A percentile compares a stretch with the other conserved stretches of the same genome.
Conservation (phyloP, 2,888 invertebrate species). For the Sericinus montela region DNA sequence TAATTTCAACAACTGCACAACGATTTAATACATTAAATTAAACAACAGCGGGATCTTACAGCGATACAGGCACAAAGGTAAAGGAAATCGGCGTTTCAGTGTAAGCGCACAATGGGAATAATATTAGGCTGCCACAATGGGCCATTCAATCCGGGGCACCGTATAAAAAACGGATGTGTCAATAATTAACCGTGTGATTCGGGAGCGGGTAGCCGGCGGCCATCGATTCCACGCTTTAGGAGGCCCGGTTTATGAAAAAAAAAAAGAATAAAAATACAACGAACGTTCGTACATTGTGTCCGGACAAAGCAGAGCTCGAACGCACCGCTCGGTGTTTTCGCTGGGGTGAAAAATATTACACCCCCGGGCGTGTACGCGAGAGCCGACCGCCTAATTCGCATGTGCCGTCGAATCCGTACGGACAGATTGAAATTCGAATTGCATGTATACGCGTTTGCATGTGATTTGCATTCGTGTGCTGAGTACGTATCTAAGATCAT, state of each 20-base stretch:
- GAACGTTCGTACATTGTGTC: constrained; percentile 22
- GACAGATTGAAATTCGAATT: constrained; percentile 38
- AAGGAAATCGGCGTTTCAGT: constrained; percentile 62
- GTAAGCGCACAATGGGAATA: constrained; percentile 46
- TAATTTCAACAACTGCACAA: constrained; percentile 36
- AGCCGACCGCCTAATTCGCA: constrained; percentile 38
- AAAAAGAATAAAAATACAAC: constrained; percentile 19
- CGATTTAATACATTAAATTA: constrained; percentile 18
- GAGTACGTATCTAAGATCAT: too few relatives aligned
- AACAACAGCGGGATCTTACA: constrained; percentile 37
- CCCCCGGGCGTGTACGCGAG: constrained; percentile 62
- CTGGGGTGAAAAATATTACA: constrained; percentile 76
- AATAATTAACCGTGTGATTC: constrained; percentile 76
- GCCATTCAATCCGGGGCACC: constrained; percentile 36
- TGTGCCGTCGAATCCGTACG: constrained; percentile 23
- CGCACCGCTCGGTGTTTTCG: constrained; percentile 20
- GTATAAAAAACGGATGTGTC: constrained; percentile 75
- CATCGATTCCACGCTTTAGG: constrained; percentile 53
- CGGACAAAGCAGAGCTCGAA: constrained; percentile 23
- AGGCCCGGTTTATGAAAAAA: constrained; percentile 44
- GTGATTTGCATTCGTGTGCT: constrained; percentile 25
- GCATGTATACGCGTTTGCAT: constrained; percentile 39
- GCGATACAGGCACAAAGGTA: constrained; percentile 52
- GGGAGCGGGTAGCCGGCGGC: constrained; percentile 60
- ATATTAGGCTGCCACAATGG: constrained; percentile 60